phyloP scores from a whole-genome alignment of 2,888 invertebrate species.

The Lydus trimaculatus region DNA sequence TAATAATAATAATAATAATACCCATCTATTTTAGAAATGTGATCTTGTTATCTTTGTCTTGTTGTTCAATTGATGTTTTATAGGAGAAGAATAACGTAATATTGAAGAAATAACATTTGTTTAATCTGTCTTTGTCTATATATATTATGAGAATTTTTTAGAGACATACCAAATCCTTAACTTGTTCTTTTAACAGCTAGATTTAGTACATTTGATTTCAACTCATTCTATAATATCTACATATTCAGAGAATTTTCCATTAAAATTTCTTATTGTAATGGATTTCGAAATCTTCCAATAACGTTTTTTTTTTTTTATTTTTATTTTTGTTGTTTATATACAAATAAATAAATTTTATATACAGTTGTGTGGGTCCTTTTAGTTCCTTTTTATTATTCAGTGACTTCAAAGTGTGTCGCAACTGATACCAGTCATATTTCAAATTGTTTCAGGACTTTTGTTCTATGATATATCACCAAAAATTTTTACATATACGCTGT shows the following conservation, averaged over 20 bases:
- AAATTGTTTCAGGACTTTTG: constrained; percentile 15
- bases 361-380: constrained; percentile 8
- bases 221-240: constrained; percentile 13
- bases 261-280: constrained; percentile 30
- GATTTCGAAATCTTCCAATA: constrained; percentile 27
- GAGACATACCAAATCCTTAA: constrained; percentile 30
- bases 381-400: neutral
- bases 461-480: neutral
- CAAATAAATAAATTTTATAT: constrained; percentile 21
- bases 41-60: constrained; percentile 32
- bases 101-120: constrained; percentile 34
- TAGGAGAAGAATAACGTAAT: constrained; percentile 6
- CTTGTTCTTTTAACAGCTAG: constrained; percentile 16
- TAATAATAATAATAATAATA: neutral
- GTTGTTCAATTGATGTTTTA: constrained; percentile 2
- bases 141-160: constrained; percentile 31
- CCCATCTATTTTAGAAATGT: constrained; percentile 1
- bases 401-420: constrained; percentile 8
- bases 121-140: constrained; percentile 33
- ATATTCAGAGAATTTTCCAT: constrained; percentile 26
- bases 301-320: neutral
- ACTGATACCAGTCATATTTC: constrained; percentile 13
- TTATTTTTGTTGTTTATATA: neutral
- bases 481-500: constrained; percentile 11
- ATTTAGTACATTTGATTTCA: constrained; percentile 31